Evolutionary conservation across 2,797 vertebrate genomes (phyloP).

Genomic region (Phylloscopus collybita): DNA sequence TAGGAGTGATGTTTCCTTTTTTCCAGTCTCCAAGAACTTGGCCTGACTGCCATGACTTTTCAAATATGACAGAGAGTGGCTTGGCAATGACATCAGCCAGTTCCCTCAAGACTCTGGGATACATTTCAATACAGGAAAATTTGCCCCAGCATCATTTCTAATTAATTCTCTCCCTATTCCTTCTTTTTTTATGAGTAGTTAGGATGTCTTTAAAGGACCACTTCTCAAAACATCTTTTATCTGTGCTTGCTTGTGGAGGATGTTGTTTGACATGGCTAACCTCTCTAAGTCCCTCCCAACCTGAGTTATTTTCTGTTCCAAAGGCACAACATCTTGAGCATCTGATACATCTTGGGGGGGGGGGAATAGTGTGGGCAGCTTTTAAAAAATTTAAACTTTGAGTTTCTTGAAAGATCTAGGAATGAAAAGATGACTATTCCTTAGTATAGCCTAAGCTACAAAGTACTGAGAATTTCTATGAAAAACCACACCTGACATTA

Average conservation of each 20-base stretch:
- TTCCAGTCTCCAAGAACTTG: neutral
- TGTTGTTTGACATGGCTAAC: neutral
- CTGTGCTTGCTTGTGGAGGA: neutral
- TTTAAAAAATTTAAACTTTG: neutral
- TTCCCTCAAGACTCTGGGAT: neutral
- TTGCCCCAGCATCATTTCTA: neutral
- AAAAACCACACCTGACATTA: neutral
- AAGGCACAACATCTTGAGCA: neutral
- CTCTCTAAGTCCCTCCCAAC: neutral
- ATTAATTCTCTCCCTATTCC: neutral
- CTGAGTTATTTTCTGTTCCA: neutral
- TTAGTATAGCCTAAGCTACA: neutral
- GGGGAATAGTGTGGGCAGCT: neutral
- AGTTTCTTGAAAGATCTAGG: neutral
- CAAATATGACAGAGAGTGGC: neutral
- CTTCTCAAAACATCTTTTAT: neutral
- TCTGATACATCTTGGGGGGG: neutral
- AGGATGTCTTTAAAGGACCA: neutral
- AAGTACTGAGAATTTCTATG: neutral
- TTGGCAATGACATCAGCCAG: neutral
- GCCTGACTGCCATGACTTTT: neutral
- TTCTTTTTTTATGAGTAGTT: neutral
- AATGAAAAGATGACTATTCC: neutral
- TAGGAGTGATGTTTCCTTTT: neutral
- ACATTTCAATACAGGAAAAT: neutral